Conservation (phyloP, 2,888 invertebrate species). For the Parnassius smintheus region DNA sequence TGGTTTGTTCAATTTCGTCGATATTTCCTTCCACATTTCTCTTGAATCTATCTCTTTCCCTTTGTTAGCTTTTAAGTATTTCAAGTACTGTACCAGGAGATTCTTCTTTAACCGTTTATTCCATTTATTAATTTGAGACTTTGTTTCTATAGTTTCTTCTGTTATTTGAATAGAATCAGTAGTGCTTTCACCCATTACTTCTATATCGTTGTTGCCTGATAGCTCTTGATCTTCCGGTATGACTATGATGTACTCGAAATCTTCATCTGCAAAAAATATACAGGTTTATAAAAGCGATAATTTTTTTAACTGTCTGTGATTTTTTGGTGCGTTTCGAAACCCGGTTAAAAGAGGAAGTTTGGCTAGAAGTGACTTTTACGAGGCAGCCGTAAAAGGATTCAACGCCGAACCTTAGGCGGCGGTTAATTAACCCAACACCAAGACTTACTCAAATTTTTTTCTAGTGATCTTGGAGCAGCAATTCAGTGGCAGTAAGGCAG, state of each 20-base stretch:
- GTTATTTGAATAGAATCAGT: background rate
- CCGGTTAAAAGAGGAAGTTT: no score
- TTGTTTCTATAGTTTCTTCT: slow-evolving; percentile 9
- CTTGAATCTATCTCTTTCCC: slow-evolving; percentile 50
- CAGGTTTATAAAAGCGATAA: background rate
- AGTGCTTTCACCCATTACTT: slow-evolving; percentile 34
- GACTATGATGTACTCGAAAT: slow-evolving; percentile 70
- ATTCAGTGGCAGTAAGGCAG: no score
- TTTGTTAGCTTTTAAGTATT: slow-evolving; percentile 54
- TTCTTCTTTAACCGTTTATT: slow-evolving; percentile 54
- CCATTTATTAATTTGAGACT: slow-evolving; percentile 49
- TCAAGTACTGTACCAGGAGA: slow-evolving; percentile 55
- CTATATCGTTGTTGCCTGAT: background rate
- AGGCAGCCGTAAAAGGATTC: no score
- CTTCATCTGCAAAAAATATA: slow-evolving; percentile 59
- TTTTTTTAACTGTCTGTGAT: no score
- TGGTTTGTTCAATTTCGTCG: slow-evolving; percentile 51
- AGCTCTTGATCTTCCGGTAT: slow-evolving; percentile 63
- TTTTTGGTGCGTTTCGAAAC: no score
- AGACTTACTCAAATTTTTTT: no score
- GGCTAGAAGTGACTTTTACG: no score
- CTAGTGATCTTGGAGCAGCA: no score
- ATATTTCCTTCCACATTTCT: slow-evolving; percentile 64
- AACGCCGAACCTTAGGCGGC: no score
- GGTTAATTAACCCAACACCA: no score